Base-by-base conservation (phyloP, 2,888 invertebrate genomes). In the Melipona bicolor region DNA sequence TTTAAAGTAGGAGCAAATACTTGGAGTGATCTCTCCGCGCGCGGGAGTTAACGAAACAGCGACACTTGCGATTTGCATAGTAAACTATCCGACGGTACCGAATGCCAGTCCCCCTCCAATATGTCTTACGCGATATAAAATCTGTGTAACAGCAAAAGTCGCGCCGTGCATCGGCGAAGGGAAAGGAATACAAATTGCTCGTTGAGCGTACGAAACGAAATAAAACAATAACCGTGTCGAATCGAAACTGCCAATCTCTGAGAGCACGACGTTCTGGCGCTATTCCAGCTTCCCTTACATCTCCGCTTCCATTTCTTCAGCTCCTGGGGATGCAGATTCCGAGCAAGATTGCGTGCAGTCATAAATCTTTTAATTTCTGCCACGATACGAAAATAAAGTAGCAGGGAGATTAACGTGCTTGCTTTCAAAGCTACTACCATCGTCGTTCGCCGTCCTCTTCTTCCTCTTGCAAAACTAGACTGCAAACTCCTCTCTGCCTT, bases 331-430 rank as follows among this genome's bases (percentile, higher is more conserved):
- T 85, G 85, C 77, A 84, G 81, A 85, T 80, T 64, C 64, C 68
- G 19, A 27, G 72, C 50, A 75, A 75, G 85, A 85, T 85, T 69
- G 69, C 74, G 67, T 5, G 49, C 78, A 43, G n/a, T 70, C 83
- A 69, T 85, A 85, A 85, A 85, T 85, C 85, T 81, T 81, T 75
- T 84, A 85, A 84, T 85, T 84, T 84, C 78, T 70, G 50, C 56
- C 32, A 17, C n/a, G 72, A 64, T 62, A 62, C 62, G 62, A 36
- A 36, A 36, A 15, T n/a, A 21, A 11, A 36, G 36, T 24, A 50
- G 68, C 68, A 49, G 49, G 49, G 72, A 74, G 80, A 73, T 81
- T 80, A 80, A 80, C 81, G 73, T 54, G 74, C 52, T 49, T 17
- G 65, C 50, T 43, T 27, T 24, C 59, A 27, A 27, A 70, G 24